Base-by-base conservation (phyloP, 1,140 invertebrate genomes). In the Chelonus insularis region DNA sequence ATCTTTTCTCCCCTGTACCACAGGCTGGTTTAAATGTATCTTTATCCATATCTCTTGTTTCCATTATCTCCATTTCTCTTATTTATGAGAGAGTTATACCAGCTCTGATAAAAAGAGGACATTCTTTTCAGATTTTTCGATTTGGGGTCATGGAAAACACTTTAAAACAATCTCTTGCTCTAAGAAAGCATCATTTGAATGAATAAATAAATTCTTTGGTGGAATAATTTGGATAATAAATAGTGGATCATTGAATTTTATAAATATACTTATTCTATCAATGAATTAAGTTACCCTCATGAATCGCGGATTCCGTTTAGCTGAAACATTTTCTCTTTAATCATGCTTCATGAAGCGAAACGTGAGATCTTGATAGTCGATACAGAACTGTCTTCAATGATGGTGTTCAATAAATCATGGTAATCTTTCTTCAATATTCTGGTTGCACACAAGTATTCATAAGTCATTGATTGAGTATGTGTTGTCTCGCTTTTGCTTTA, bases 361-460 rank as follows among this genome's bases (percentile, higher is more conserved):
- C 25, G 20, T 11, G 4, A 9, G 18, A 39, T 55, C 5, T 23
- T 4, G 36, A 16, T 55, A 37, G 20, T 43, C 11, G 54, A 57
- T 59, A 55, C 29, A 57, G 60, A 65, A 58, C 36, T 51, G 45
- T 61, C 50, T 50, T 68, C 48, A 14, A 1, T 57, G 37, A 57
- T 48, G 25, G 36, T 60, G 29, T 37, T 47, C 36, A 60, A 62
- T 64, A 69, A 71, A 69, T 69, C 63, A 69, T 52, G 41, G 34
- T 60, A 62, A 68, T 67, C 61, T 39, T 36, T 50, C 41, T 16
- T 57, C 32, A 48, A 61, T 64, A 63, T 60, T 66, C 63, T 37
- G 37, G 11, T 29, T 4, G 9, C 20, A n/a, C 7, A 9, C 7
- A 41, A n/a, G n/a, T n/a, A n/a, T n/a, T n/a, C n/a, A n/a, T n/a